These are phyloP conservation scores for Clostera curtula DNA, from an alignment of 2,888 invertebrate genomes.

Conservation along the genomic window DNA sequence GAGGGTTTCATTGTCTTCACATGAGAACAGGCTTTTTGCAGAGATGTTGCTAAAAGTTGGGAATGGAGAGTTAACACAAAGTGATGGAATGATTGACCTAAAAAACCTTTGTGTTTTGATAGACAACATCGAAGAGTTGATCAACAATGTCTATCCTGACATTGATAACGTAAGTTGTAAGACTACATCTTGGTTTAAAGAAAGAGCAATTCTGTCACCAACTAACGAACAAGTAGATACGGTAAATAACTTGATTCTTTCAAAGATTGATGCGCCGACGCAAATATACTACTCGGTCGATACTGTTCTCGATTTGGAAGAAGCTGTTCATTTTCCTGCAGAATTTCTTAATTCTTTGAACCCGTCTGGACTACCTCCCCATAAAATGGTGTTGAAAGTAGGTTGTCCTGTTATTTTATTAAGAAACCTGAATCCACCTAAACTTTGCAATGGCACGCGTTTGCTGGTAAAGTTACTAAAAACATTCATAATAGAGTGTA, in stretches of 20 bases:
- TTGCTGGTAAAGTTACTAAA: conserved; percentile 17
- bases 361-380: conserved; percentile 9
- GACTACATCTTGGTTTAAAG: conserved; percentile 21
- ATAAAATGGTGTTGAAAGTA: conserved; percentile 21
- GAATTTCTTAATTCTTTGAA: conserved; percentile 14
- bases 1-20: conserved; percentile 18
- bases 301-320: no score
- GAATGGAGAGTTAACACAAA: conserved; percentile 23
- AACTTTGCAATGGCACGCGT: conserved; percentile 19
- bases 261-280: no score
- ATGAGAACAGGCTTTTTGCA: conserved; percentile 21
- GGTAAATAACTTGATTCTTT: conserved; percentile 18
- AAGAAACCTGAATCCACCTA: conserved; percentile 18
- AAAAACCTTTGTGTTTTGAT: conserved; percentile 14
- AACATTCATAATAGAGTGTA: conserved; percentile 23
- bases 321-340: no score
- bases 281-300: no score
- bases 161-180: conserved; percentile 19
- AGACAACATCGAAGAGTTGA: conserved; percentile 6
- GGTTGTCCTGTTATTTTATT: conserved; percentile 21
- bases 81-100: conserved; percentile 18
- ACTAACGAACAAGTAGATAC: conserved; percentile 23
- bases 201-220: conserved; percentile 22
- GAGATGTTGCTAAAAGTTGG: conserved; percentile 22
- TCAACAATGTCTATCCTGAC: conserved; percentile 21